Percentiles rank a stretch among this genome's conserved stretches.
Conservation (phyloP, 2,113 vertebrate species). For the mouse (Mus musculus) region DNA sequence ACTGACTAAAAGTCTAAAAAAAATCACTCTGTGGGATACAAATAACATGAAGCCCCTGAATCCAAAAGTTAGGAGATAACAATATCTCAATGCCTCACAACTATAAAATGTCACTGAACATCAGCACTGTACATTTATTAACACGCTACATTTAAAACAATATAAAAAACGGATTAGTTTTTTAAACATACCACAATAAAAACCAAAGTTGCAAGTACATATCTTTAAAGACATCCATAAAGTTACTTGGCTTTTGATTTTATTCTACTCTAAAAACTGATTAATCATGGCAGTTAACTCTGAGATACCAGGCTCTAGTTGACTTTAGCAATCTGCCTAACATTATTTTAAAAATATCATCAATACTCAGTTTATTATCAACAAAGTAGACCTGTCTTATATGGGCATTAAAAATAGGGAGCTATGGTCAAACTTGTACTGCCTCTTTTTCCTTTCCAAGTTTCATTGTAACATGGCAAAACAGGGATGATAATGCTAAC, state of each 20-base stretch:
- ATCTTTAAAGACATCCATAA: constrained; percentile 42
- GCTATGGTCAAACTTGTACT: not conserved
- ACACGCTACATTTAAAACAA: constrained; percentile 10
- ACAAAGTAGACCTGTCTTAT: not conserved
- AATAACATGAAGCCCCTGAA: not conserved
- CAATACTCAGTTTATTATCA: constrained; percentile 50
- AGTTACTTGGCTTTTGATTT: constrained; percentile 38
- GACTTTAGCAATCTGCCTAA: not conserved
- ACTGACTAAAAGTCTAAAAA: constrained; percentile 54
- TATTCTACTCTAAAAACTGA: constrained; percentile 53
- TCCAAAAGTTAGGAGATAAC: not conserved
- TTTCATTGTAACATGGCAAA: constrained; percentile 43
- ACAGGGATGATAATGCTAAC: not conserved
- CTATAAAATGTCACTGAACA: constrained; percentile 35
- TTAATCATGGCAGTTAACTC: not conserved
- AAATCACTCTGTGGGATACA: not conserved
- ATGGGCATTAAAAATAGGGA: constrained; percentile 20
- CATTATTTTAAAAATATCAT: constrained; percentile 45
- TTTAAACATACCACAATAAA: not conserved
- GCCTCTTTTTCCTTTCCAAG: not conserved
- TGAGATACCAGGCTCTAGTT: constrained; percentile 1
- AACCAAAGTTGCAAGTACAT: not conserved
- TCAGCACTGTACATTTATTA: not conserved
- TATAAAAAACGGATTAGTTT: constrained; percentile 33
- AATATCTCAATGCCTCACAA: not conserved